Conservation (phyloP, 1,140 invertebrate species). For the Panulirus ornatus region DNA sequence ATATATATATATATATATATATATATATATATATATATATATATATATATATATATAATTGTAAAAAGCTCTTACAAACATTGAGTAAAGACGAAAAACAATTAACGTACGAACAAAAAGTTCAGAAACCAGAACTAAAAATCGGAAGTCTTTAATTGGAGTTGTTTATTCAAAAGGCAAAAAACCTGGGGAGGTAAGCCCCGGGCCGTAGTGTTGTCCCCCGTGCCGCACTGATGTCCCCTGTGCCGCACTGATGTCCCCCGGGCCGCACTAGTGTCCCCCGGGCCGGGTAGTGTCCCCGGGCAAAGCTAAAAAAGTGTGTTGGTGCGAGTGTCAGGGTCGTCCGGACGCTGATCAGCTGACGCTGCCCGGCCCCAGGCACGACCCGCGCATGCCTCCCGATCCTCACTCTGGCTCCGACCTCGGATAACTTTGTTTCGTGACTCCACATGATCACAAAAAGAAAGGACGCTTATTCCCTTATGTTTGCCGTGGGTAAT, state of each 20-base stretch:
- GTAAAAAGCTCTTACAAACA: neutral
- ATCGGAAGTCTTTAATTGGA: conserved; percentile 10
- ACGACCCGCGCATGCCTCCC: neutral
- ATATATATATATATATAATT: conserved; percentile 18
- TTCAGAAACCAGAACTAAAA: neutral
- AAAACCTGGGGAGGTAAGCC: neutral
- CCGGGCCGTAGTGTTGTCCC: neutral
- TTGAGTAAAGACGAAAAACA: no score
- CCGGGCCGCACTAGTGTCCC: no score
- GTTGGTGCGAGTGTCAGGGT: neutral
- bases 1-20: conserved; percentile 33
- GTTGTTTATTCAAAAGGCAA: conserved; percentile 35
- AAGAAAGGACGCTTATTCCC: no score
- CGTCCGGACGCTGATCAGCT: conserved; percentile 22
- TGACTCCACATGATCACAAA: no score
- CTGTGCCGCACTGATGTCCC: no score
- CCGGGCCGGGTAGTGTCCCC: no score
- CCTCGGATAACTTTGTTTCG: no score
- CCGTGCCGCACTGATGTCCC: no score
- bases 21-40: conserved; percentile 36
- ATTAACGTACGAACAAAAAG: no score
- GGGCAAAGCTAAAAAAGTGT: no score
- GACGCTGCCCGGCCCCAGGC: conserved; percentile 8
- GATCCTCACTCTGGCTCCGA: neutral
- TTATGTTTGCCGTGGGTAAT: no score